These are phyloP conservation scores for Colletes collaris DNA, from an alignment of 2,888 invertebrate species.

Conservation along the genomic window DNA sequence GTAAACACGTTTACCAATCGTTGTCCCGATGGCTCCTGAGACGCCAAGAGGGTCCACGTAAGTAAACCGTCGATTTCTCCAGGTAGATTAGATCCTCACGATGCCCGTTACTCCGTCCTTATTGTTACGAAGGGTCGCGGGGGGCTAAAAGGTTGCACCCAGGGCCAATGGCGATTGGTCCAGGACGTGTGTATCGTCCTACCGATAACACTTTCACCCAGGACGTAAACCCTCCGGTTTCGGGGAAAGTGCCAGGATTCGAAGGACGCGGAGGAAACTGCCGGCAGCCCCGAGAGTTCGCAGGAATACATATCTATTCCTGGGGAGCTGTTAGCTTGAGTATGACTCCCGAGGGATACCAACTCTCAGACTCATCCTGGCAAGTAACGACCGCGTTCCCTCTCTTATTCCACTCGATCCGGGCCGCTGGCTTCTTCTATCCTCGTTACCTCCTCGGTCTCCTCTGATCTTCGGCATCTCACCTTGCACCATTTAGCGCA, in stretches of 20 bases:
- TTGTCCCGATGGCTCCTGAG: neutral
- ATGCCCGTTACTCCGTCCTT: constrained; percentile 31
- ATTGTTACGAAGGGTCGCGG: constrained; percentile 30
- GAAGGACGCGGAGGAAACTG: constrained; percentile 45
- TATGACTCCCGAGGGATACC: constrained; percentile 78
- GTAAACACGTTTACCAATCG: constrained; percentile 33
- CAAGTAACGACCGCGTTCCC: constrained; percentile 77
- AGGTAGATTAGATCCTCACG: constrained; percentile 48
- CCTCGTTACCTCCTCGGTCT: constrained; percentile 57
- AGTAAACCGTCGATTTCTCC: constrained; percentile 40
- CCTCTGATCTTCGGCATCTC: constrained; percentile 72
- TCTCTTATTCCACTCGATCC: constrained; percentile 70
- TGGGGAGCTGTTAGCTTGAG: constrained; percentile 76
- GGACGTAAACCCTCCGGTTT: constrained; percentile 62
- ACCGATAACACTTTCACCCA: constrained; percentile 72
- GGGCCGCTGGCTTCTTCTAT: constrained; percentile 66
- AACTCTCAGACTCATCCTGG: constrained; percentile 80
- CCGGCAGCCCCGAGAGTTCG: constrained; percentile 52
- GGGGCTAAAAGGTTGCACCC: constrained; percentile 50
- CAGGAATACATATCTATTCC: constrained; percentile 75
- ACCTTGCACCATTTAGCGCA: constrained; percentile 70
- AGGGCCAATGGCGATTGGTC: constrained; percentile 25
- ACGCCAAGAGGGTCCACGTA: neutral
- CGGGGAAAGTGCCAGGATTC: constrained; percentile 68
- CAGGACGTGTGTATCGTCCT: constrained; percentile 40